A percentile compares a stretch with the other conserved stretches of the same genome.
Conservation (phyloP, 2,797 vertebrate species). For the Pipistrellus nathusii region DNA sequence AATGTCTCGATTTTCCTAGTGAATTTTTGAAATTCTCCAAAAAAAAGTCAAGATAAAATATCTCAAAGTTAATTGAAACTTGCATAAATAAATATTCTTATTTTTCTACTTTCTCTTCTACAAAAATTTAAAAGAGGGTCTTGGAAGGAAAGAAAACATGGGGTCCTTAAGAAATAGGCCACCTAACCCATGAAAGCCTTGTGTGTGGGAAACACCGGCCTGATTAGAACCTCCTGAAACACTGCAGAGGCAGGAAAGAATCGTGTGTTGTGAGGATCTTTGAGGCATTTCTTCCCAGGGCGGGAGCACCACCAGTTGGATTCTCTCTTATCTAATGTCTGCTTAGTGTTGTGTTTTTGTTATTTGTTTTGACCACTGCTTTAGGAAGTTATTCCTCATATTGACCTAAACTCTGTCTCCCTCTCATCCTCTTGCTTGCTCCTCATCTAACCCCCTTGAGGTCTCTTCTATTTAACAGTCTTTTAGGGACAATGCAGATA, state of each 20-base stretch:
- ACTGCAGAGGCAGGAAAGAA: not conserved
- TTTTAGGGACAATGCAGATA: not conserved
- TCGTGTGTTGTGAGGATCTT: not conserved
- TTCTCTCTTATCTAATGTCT: not conserved
- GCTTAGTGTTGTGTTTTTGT: not conserved
- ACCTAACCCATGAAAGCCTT: not conserved
- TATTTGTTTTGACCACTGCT: not conserved
- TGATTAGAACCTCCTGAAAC: not conserved
- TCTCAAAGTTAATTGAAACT: constrained; percentile 28
- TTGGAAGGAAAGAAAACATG: not conserved
- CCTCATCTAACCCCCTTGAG: not conserved
- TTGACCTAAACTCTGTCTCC: not conserved
- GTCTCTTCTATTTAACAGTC: not conserved
- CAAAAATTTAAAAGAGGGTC: not conserved
- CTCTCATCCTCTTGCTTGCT: not conserved
- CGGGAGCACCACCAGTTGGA: not conserved
- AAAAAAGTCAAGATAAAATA: not conserved
- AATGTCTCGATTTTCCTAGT: not conserved
- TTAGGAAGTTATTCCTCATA: not conserved
- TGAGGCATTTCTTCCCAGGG: not conserved
- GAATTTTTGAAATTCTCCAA: constrained; percentile 5
- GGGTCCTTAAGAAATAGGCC: not conserved
- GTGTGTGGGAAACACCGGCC: not conserved
- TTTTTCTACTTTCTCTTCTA: not conserved
- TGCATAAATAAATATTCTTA: not conserved